These are phyloP conservation scores for Drosophila arizonae DNA, from an alignment of 1,140 invertebrate species.

Conservation along the genomic window DNA sequence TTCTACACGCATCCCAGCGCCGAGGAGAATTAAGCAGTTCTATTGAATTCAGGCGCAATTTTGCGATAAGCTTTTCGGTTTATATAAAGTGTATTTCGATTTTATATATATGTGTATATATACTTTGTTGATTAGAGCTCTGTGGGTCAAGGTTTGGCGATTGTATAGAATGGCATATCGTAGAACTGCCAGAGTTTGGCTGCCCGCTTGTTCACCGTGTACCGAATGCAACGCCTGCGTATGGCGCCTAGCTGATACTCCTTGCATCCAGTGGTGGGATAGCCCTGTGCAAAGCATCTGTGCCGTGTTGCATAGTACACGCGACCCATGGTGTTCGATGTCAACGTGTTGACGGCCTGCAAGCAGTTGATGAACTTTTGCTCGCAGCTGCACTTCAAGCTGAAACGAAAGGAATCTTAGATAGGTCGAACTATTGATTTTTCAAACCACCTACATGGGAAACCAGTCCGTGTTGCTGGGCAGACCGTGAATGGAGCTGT, in stretches of 20 bases:
- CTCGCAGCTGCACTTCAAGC: conserved; percentile 87
- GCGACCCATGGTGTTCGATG: conserved; percentile 85
- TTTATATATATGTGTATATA: not conserved
- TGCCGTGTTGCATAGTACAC: conserved; percentile 88
- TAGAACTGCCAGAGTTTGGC: conserved; percentile 85
- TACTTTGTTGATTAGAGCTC: conserved; percentile 13
- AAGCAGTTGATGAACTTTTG: conserved; percentile 87
- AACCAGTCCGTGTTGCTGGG: conserved; percentile 86
- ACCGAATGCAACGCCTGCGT: conserved; percentile 84
- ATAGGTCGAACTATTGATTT: conserved; percentile 53
- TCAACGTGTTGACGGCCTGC: conserved; percentile 83
- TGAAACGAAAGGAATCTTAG: conserved; percentile 38
- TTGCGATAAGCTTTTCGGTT: too few species aligned
- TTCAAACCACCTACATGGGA: conserved; percentile 75
- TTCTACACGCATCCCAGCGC: conserved; percentile 72
- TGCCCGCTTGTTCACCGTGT: conserved; percentile 83
- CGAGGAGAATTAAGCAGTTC: conserved; percentile 19
- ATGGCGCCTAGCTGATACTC: conserved; percentile 76
- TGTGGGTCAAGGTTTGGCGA: conserved; percentile 25
- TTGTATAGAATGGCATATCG: conserved; percentile 84
- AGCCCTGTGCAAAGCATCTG: conserved; percentile 87
- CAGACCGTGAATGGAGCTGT: conserved; percentile 85
- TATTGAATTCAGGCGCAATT: conserved; percentile 21
- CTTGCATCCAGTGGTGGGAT: conserved; percentile 85
- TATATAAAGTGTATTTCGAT: not conserved